These are phyloP conservation scores for Spea hammondii DNA, from an alignment of 2,797 vertebrate species.

Conservation along the genomic window DNA sequence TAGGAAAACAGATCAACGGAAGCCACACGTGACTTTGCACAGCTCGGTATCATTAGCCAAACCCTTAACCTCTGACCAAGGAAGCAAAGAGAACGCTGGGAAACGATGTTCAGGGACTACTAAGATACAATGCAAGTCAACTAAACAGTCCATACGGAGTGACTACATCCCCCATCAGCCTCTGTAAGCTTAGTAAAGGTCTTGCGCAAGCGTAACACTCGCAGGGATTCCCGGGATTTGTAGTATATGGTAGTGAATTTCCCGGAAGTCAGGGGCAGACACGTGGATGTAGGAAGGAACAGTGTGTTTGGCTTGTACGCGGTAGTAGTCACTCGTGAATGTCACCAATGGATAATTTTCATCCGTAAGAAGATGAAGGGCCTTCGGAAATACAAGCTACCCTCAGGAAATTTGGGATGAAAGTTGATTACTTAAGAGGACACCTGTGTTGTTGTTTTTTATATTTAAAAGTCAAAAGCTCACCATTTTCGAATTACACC, in stretches of 20 bases:
- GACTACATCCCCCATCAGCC: not conserved
- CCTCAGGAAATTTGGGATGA: no score
- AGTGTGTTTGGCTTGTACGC: not conserved
- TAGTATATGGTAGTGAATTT: not conserved
- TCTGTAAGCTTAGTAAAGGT: not conserved
- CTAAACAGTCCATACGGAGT: not conserved
- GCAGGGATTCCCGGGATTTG: constrained; percentile 59
- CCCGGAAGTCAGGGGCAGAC: constrained; percentile 13
- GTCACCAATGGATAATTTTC: no score
- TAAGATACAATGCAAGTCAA: not conserved
- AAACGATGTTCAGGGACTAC: constrained; percentile 54
- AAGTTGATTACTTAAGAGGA: no score
- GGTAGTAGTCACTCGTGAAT: no score
- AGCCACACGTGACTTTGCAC: constrained; percentile 68
- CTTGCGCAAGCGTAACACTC: constrained; percentile 15
- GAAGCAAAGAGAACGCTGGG: constrained; percentile 46
- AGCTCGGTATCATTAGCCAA: constrained; percentile 69
- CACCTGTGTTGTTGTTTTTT: no score
- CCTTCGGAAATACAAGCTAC: no score
- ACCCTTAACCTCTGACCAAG: constrained; percentile 63
- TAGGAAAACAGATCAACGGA: constrained; percentile 66
- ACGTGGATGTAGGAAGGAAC: not conserved
- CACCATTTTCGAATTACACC: no score
- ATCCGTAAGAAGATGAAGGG: no score
- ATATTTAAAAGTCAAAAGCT: no score